phyloP scores from a whole-genome alignment of 2,113 vertebrate species.

The Barnardius zonarius region DNA sequence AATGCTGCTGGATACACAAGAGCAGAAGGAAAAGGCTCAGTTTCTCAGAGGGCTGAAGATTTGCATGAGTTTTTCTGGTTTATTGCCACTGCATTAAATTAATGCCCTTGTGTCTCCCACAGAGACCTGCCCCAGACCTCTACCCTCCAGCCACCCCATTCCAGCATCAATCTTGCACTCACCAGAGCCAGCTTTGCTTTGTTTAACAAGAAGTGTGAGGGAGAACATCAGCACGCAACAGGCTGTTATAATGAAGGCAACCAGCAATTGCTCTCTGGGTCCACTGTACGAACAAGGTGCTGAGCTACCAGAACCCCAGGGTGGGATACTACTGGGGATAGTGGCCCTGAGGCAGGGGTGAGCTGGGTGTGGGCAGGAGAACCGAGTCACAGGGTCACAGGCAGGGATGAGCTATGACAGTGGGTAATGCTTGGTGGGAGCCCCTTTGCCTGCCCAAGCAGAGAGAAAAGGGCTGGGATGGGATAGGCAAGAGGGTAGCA shows the following conservation, averaged over 20 bases:
- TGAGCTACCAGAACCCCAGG: neutral
- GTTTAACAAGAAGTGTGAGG: neutral
- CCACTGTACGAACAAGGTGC: neutral
- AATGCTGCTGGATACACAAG: neutral
- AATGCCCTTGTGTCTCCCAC: neutral
- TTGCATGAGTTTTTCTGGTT: neutral
- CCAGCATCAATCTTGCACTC: neutral
- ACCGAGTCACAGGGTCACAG: neutral
- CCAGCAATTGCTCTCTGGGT: neutral
- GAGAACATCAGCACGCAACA: neutral
- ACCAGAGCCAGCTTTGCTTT: neutral
- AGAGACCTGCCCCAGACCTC: neutral
- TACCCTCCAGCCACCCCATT: neutral
- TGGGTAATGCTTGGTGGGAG: neutral
- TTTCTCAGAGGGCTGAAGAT: neutral
- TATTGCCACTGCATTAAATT: neutral
- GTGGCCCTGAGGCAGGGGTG: neutral
- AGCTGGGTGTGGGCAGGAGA: neutral
- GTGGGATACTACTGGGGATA: neutral
- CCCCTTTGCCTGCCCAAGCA: neutral
- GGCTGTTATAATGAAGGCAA: neutral
- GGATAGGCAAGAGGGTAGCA: neutral
- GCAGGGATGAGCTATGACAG: neutral
- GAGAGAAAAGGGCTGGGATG: neutral
- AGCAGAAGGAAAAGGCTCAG: neutral